These are phyloP conservation scores for Mormyrus iriodes DNA, from an alignment of 2,113 vertebrate species.

Conservation along the genomic window DNA sequence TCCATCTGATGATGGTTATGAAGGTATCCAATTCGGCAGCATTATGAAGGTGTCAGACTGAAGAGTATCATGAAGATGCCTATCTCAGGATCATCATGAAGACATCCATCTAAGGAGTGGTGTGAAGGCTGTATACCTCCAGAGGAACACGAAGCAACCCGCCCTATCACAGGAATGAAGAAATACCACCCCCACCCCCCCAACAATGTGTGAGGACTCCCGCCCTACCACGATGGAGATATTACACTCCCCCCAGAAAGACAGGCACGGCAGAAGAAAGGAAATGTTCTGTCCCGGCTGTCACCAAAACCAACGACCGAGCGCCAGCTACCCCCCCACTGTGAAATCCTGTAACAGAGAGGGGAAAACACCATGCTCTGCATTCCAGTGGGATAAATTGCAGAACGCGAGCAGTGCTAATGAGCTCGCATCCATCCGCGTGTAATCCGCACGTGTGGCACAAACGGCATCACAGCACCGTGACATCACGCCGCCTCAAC, in stretches of 20 bases:
- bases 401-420: conserved; percentile 65
- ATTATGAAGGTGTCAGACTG: neutral
- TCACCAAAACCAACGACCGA: neutral
- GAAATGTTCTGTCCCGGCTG: neutral
- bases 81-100: neutral
- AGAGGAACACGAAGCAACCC: neutral
- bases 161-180: neutral
- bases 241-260: neutral
- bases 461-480: conserved; percentile 66
- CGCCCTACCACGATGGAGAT: neutral
- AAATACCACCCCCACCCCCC: neutral
- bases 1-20: neutral
- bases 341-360: conserved; percentile 39
- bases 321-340: conserved; percentile 8
- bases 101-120: neutral
- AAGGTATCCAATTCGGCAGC: neutral
- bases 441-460: conserved; percentile 69
- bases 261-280: neutral
- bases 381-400: conserved; percentile 66
- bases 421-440: conserved; percentile 70
- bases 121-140: neutral
- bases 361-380: conserved; percentile 61
- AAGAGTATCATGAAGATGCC: neutral
- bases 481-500: conserved; percentile 58
- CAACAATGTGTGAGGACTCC: neutral